phyloP scores from a whole-genome alignment of 2,888 invertebrate species.

The Dolomedes plantarius region DNA sequence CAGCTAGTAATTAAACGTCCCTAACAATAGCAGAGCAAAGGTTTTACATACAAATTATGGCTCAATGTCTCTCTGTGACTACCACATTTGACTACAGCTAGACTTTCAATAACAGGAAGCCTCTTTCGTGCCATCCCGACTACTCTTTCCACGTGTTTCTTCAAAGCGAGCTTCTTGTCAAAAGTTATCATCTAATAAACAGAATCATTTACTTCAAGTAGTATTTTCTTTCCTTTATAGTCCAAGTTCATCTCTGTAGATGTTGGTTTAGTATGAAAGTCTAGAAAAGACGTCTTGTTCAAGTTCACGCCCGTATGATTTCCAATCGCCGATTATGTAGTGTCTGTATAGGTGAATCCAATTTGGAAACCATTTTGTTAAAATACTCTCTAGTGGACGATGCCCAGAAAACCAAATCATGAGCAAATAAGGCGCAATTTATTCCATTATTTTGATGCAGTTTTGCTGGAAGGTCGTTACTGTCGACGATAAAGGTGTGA shows the following conservation, averaged over 20 bases:
- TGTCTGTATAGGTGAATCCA: slow-evolving; percentile 9
- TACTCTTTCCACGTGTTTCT: slow-evolving; percentile 1
- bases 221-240: slow-evolving; percentile 14
- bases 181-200: neutral
- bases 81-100: slow-evolving; percentile 1
- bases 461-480: neutral
- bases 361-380: neutral
- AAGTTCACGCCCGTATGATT: slow-evolving; percentile 10
- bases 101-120: neutral
- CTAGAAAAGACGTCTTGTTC: no score
- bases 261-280: slow-evolving; percentile 21
- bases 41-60: slow-evolving; percentile 17
- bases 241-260: slow-evolving; percentile 18
- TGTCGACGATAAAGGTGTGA: neutral
- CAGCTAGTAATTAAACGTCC: neutral
- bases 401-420: no score
- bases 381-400: neutral
- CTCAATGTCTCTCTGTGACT: neutral
- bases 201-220: neutral
- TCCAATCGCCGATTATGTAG: slow-evolving; percentile 9
- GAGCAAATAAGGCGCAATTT: no score
- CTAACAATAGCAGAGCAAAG: slow-evolving; percentile 19
- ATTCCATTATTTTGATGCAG: neutral
- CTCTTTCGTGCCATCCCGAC: neutral
- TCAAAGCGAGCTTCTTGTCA: slow-evolving; percentile 10